Percentiles rank a stretch among this genome's conserved stretches.
phyloP scores from a whole-genome alignment of 2,888 invertebrate species.

The Notodonta ziczac region DNA sequence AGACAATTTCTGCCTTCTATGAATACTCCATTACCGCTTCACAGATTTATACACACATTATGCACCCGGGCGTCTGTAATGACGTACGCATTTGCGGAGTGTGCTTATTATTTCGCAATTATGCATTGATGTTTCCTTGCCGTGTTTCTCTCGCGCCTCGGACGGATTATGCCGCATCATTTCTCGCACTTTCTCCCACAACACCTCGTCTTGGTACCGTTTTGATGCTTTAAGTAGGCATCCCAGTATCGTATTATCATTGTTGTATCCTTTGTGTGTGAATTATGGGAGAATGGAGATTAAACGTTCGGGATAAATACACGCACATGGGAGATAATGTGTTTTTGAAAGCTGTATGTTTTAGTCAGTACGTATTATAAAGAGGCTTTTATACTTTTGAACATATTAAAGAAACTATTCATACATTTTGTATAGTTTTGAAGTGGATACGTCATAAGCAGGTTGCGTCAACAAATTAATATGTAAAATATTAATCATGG shows the following conservation, averaged over 20 bases:
- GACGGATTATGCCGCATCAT: slow-evolving; percentile 52
- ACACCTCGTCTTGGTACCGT: slow-evolving; percentile 41
- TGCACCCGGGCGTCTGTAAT: slow-evolving; percentile 31
- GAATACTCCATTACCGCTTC: slow-evolving; percentile 10
- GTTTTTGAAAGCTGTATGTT: not conserved
- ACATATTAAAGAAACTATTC: too few species aligned
- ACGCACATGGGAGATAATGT: slow-evolving; percentile 10
- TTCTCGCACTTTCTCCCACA: slow-evolving; percentile 55
- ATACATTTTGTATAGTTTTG: too few species aligned
- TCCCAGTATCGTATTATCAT: slow-evolving; percentile 20
- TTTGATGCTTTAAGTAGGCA: slow-evolving; percentile 33
- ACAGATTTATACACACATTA: slow-evolving; percentile 16
- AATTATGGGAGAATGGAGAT: not conserved
- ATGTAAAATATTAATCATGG: slow-evolving; percentile 16
- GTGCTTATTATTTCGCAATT: slow-evolving; percentile 58
- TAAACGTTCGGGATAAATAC: not conserved
- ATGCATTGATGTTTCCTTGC: slow-evolving; percentile 46
- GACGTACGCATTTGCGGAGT: slow-evolving; percentile 38
- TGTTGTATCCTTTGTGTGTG: not conserved
- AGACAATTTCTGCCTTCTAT: slow-evolving; percentile 1
- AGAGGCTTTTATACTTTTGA: too few species aligned
- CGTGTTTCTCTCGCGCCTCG: slow-evolving; percentile 36
- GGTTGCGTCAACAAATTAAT: not conserved
- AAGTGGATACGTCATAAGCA: too few species aligned
- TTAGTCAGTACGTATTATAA: not conserved